Conservation (phyloP, 2,888 invertebrate species). For the Rotaria sp. region DNA sequence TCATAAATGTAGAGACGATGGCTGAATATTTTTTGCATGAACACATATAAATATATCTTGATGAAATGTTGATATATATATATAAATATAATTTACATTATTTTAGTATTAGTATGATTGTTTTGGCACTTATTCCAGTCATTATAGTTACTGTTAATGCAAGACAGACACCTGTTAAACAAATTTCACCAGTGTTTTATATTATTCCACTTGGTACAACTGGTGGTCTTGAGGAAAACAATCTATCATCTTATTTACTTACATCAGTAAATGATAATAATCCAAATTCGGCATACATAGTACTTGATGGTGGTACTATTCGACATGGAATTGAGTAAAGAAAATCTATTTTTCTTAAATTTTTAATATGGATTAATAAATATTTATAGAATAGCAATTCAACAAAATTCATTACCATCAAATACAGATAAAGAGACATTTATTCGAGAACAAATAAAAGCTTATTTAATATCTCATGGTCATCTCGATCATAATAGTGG, state of each 20-base stretch:
- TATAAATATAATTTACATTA: not conserved
- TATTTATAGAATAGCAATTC: not conserved
- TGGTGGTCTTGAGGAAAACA: conserved; percentile 2
- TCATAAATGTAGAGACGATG: too few species aligned
- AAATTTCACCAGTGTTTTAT: not conserved
- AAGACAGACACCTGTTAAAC: not conserved
- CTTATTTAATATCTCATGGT: conserved; percentile 10
- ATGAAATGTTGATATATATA: too few species aligned
- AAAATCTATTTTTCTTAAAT: not conserved
- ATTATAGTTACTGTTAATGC: not conserved
- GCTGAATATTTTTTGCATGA: too few species aligned
- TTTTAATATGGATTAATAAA: not conserved
- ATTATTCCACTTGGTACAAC: not conserved
- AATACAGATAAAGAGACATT: not conserved
- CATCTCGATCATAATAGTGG: conserved; percentile 14
- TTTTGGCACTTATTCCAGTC: not conserved
- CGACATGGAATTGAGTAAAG: conserved; percentile 2
- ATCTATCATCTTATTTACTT: not conserved
- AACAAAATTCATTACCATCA: not conserved
- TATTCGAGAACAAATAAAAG: conserved; percentile 18
- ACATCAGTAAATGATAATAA: not conserved
- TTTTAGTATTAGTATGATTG: not conserved
- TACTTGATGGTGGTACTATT: not conserved
- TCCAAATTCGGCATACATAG: not conserved
- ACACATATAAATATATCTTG: too few species aligned